These are phyloP conservation scores for Shinisaurus crocodilurus DNA, from an alignment of 2,113 vertebrate species.

Conservation along the genomic window DNA sequence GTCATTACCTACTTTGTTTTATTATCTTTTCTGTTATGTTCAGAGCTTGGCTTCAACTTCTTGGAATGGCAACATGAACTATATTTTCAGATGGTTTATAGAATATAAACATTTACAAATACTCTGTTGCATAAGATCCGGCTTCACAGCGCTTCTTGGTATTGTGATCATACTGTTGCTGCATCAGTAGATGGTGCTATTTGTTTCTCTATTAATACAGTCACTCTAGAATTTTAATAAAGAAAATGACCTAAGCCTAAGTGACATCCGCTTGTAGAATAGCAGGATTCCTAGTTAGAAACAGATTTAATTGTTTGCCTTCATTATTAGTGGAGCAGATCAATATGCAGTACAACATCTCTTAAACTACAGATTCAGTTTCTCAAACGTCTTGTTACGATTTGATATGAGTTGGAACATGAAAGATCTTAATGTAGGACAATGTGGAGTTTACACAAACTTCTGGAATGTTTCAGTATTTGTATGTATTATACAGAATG, in stretches of 20 bases:
- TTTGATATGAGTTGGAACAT: not conserved
- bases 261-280: not conserved
- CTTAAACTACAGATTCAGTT: not conserved
- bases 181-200: constrained; percentile 37
- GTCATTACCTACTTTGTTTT: not conserved
- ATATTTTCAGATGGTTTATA: not conserved
- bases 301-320: not conserved
- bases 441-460: not conserved
- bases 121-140: constrained; percentile 3
- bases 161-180: constrained; percentile 1
- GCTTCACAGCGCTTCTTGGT: not conserved
- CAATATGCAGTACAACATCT: not conserved
- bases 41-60: not conserved
- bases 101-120: constrained; percentile 3
- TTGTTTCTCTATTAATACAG: constrained; percentile 33
- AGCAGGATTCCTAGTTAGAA: not conserved
- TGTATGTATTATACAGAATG: not conserved
- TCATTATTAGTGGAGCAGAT: not conserved
- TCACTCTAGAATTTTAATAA: not conserved
- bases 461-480: not conserved
- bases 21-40: not conserved
- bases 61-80: not conserved
- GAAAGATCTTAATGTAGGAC: not conserved
- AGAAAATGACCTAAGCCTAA: not conserved
- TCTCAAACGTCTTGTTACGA: not conserved